Evolutionary conservation across 2,888 invertebrate genomes (phyloP).

Genomic region (Tachina grossa): DNA sequence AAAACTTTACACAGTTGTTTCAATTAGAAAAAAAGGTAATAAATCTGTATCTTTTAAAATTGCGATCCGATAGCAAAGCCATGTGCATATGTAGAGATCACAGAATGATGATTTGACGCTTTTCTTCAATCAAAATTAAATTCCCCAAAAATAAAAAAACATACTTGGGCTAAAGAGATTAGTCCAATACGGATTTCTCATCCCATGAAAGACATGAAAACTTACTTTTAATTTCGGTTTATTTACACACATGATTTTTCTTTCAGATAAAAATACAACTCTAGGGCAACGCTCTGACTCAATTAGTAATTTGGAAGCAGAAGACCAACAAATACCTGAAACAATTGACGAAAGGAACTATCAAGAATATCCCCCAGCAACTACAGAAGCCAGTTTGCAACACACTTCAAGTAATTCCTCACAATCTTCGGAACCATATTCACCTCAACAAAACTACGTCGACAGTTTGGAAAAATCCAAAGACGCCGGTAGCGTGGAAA

Average conservation of each 20-base stretch:
- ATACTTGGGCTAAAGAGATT: too few relatives aligned
- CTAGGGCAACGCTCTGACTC: background rate
- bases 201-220: too few relatives aligned
- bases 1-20: too few relatives aligned
- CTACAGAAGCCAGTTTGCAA: background rate
- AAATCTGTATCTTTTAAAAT: too few relatives aligned
- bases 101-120: too few relatives aligned
- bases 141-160: too few relatives aligned
- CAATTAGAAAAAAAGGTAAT: too few relatives aligned
- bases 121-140: too few relatives aligned
- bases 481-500: slow-evolving; percentile 79
- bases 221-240: background rate
- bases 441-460: slow-evolving; percentile 46
- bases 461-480: slow-evolving; percentile 76
- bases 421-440: slow-evolving; percentile 21
- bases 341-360: background rate
- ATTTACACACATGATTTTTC: background rate
- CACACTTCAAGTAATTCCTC: background rate
- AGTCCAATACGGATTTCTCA: too few relatives aligned
- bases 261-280: slow-evolving; percentile 23
- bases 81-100: too few relatives aligned
- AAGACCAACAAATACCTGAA: background rate
- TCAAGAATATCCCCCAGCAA: background rate
- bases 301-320: slow-evolving; percentile 22
- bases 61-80: too few relatives aligned